Evolutionary conservation across 2,888 invertebrate species (phyloP), one percentile per base, ranked within the genome.

Genomic region (Cenopis cana): DNA sequence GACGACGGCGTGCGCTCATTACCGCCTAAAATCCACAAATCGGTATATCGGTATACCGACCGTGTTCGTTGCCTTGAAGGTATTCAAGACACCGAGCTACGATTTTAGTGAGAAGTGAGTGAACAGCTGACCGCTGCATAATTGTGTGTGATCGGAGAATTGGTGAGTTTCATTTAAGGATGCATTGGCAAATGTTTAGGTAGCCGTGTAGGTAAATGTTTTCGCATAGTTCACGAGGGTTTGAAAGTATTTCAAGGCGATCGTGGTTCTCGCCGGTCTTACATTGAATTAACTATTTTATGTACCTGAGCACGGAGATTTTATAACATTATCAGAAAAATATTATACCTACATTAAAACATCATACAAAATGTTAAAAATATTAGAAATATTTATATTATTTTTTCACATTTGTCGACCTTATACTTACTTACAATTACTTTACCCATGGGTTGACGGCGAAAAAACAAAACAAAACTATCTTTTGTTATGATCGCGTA

Each of bases 241-340:
- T 91, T 81, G 93, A 93, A 93, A 93, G 93, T 93, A 91, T 93
- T 93, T 89, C 93, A 93, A 93, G 93, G 93, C 87, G 86, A 91
- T 89, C 91, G 76, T 89, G 90, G 84, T 82, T 84, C 86, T 85
- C 79, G 79, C 81, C 82, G 79, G 82, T 78, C 85, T 80, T 77
- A 79, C 78, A 81, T 81, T 81, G 76, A 78, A 81, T 81, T 80
- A 81, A 75, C 76, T 75, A 75, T 75, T 74, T 74, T 74, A 65
- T 50, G 62, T 62, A 60, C 55, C 55, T 52, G 33, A 46, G 38
- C 56, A 18, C 41, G 57, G 55, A 46, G 38, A 69, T 65, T 75
- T 76, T 77, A 75, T 75, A 74, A 74, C n/a, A 59, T 66, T 69
- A 36, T 29, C 17, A 50, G 29, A 41, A 38, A 65, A 69, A 38